Conservation (phyloP, 2,797 vertebrate genomes). For the Galaxias olidus region DNA sequence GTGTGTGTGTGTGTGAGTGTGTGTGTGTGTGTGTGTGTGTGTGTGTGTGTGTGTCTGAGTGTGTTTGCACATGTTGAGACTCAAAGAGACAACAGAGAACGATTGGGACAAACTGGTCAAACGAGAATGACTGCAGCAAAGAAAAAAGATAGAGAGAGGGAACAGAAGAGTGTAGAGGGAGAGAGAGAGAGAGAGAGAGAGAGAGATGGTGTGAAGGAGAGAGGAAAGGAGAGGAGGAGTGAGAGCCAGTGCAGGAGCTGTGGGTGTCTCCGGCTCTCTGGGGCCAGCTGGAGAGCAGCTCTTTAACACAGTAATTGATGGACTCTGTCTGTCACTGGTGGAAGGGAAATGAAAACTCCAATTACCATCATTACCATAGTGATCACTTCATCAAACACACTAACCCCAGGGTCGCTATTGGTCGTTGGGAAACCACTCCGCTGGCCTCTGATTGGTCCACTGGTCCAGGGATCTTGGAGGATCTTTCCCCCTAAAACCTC, state of each 20-base stretch:
- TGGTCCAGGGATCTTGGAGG: too few species aligned
- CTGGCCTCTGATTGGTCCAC: too few species aligned
- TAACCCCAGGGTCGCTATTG: too few species aligned
- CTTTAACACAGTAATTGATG: slow-evolving; percentile 90
- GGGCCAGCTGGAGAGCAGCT: slow-evolving; percentile 51
- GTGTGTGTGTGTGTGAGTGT: neutral
- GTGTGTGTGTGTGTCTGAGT: neutral
- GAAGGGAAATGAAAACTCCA: slow-evolving; percentile 91
- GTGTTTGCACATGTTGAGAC: too few species aligned
- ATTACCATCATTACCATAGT: too few species aligned
- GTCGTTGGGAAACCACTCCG: too few species aligned
- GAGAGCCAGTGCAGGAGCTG: neutral
- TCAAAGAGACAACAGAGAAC: neutral
- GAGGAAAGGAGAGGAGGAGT: too few species aligned
- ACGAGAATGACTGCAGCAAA: slow-evolving; percentile 79
- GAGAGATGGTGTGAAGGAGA: too few species aligned
- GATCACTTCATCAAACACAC: too few species aligned
- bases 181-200: slow-evolving; percentile 58
- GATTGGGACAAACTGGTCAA: slow-evolving; percentile 81
- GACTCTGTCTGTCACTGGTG: slow-evolving; percentile 87
- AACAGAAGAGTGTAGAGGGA: slow-evolving; percentile 77
- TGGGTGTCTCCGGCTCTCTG: slow-evolving; percentile 79
- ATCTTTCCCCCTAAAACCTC: too few species aligned
- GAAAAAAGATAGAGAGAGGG: too few species aligned
- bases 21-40: neutral